Base-by-base conservation (phyloP, 2,113 vertebrate species). In the Machaerirhynchus nigripectus region DNA sequence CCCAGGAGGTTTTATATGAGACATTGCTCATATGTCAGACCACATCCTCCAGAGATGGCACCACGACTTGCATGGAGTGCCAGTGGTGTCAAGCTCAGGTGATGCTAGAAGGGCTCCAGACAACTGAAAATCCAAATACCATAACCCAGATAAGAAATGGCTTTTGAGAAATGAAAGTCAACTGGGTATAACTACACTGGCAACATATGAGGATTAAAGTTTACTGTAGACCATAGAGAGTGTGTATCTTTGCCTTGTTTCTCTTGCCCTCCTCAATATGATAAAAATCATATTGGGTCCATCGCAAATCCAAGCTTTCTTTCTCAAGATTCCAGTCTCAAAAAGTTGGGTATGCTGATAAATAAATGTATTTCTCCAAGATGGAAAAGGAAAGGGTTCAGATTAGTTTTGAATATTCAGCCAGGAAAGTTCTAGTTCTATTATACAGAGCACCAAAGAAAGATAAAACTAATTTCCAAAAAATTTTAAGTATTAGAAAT, bases 11-110 rank as follows among this genome's bases (percentile, higher is more conserved):
- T 91, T 70, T 35, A 37, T 19, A 10, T 22, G 21, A 67, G 6
- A 52, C 8, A 33, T 10, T 44, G 11, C 11, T 59, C 26, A 7
- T 30, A 10, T 21, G 35, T 24, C 68, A 61, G 64, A 35, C 15
- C 1, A 0, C 13, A 74, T 55, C 24, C 37, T 53, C 3, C 2
- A 4, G n/a, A 23, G 46, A 17, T n/a, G 28, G 17, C 49, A 76
- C 7, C 40, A 50, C 3, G 3, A 28, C 23, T 52, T 1, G 0
- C 15, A 10, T 19, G 5, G 19, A 2, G 2, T 46, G 10, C 7
- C 31, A 50, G 18, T 10, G 6, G 8, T 60, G 49, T 21, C 53
- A 88, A 33, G 49, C 8, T 68, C 61, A 64, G 30, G 18, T 35
- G 24, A 85, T n/a, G 37, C 4, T 50, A 49, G 15, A 35, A 49